Evolutionary conservation across 2,113 vertebrate genomes (phyloP).

Genomic region (Rhabdomys dilectus): DNA sequence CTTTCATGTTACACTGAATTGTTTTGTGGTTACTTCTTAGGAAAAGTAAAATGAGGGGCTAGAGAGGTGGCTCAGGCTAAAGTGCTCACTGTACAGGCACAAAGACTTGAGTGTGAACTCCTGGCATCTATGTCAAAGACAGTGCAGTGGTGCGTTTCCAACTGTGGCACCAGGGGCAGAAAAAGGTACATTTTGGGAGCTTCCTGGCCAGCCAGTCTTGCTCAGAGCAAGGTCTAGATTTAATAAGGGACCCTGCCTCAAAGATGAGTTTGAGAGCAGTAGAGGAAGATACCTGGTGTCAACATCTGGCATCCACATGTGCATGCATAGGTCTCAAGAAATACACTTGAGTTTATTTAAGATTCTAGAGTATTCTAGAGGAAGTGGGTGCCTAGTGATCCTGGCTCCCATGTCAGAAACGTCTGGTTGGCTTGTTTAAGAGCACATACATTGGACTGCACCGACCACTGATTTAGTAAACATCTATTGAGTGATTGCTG

Average conservation of each 20-base stretch:
- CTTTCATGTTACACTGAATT: neutral
- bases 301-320: neutral
- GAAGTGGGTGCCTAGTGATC: neutral
- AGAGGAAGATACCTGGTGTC: neutral
- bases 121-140: neutral
- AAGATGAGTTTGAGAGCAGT: neutral
- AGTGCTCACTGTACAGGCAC: neutral
- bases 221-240: neutral
- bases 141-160: too few species aligned
- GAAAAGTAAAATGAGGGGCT: conserved; percentile 33
- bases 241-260: neutral
- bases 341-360: neutral
- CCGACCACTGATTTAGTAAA: neutral
- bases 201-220: neutral
- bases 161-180: neutral
- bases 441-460: neutral
- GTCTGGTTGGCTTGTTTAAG: neutral
- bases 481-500: neutral
- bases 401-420: neutral
- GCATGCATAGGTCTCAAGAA: neutral
- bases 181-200: neutral
- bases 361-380: too few species aligned
- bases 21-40: neutral
- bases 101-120: neutral
- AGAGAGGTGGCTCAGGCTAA: neutral